Evolutionary conservation across 2,113 vertebrate species (phyloP).

Genomic region (Semnornis frantzii): DNA sequence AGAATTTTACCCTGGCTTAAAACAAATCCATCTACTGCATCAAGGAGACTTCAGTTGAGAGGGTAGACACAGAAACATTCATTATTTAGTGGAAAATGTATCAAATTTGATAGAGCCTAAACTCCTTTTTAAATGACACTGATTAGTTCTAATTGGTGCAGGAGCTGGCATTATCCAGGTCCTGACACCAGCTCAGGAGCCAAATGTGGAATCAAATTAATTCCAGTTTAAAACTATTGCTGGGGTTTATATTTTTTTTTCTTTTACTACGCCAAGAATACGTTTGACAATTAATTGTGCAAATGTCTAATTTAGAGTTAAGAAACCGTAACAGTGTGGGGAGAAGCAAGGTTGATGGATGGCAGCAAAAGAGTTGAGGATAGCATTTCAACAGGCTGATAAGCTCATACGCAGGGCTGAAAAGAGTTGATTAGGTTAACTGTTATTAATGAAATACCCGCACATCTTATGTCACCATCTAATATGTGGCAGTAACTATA

Average conservation of each 20-base stretch:
- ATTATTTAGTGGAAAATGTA: not conserved
- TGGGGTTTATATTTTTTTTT: not conserved
- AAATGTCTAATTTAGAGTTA: not conserved
- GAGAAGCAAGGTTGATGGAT: not conserved
- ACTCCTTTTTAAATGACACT: not conserved
- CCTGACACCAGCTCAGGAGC: not conserved
- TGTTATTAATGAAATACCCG: not conserved
- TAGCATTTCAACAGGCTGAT: not conserved
- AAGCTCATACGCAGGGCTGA: not conserved
- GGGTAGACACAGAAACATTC: not conserved
- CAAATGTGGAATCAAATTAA: not conserved
- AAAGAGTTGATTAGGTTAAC: not conserved
- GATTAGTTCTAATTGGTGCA: not conserved
- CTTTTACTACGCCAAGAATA: not conserved
- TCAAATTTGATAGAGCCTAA: not conserved
- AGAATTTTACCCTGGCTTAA: not conserved
- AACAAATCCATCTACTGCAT: not conserved
- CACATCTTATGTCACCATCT: not conserved
- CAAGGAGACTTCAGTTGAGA: not conserved
- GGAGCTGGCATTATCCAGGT: not conserved
- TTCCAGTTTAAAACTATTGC: not conserved
- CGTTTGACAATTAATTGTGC: not conserved
- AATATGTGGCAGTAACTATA: not conserved
- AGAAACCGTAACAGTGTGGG: not conserved
- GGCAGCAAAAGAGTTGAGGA: not conserved